A percentile compares a stretch with the other conserved stretches of the same genome.
These are phyloP conservation scores for Galeopsomyia nigrocyanea DNA, from an alignment of 2,888 invertebrate species.

Conservation along the genomic window DNA sequence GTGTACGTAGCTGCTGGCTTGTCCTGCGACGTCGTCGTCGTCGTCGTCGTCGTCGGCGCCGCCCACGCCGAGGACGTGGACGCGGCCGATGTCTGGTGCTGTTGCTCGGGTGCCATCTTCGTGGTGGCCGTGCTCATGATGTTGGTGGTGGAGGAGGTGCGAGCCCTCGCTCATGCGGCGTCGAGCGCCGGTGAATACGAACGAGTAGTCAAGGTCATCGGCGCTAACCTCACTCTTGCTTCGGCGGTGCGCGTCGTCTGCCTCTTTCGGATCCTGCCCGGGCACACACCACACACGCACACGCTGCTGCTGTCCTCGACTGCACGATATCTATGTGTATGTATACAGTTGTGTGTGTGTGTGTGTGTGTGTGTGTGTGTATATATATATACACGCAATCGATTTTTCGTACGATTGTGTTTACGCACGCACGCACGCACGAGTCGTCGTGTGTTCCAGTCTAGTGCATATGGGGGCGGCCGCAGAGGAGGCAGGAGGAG, in stretches of 20 bases:
- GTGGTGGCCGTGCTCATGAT: conserved; percentile 4
- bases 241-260: background rate
- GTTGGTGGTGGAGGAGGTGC: background rate
- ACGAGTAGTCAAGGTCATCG: conserved; percentile 2
- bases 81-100: conserved; percentile 39
- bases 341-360: too few relatives aligned
- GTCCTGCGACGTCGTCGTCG: background rate
- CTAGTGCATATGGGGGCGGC: background rate
- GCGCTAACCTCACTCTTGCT: conserved; percentile 5
- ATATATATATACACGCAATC: background rate
- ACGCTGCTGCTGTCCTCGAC: too few relatives aligned
- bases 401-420: background rate
- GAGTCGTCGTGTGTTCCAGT: background rate
- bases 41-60: conserved; percentile 1
- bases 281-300: too few relatives aligned
- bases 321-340: background rate
- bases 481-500: background rate
- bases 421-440: background rate
- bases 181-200: too few relatives aligned
- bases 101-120: conserved; percentile 49
- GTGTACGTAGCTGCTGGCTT: conserved; percentile 9
- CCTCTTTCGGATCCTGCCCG: too few relatives aligned
- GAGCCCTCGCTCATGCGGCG: background rate
- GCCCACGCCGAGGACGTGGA: background rate
- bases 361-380: background rate